Evolutionary conservation across 1,140 invertebrate species (phyloP).

Genomic region (Zaprionus ornatus): DNA sequence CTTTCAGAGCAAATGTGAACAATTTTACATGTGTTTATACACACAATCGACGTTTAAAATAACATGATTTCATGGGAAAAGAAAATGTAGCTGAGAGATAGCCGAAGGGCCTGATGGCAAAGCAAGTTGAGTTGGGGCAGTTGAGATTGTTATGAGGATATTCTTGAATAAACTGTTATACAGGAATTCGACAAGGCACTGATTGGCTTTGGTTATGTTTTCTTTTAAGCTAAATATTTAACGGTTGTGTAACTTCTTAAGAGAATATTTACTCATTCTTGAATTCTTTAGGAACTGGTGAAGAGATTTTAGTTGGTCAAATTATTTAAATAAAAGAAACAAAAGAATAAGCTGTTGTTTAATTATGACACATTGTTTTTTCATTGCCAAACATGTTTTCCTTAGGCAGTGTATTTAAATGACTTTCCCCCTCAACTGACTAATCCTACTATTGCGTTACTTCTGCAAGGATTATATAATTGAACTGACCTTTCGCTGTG

Average conservation of each 20-base stretch:
- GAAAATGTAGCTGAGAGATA: not conserved
- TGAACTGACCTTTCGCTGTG: not conserved
- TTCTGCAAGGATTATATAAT: not conserved
- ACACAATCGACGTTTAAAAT: not conserved
- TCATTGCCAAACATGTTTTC: too few relatives aligned
- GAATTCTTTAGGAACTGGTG: too few relatives aligned
- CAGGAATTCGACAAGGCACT: not conserved
- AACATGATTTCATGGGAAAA: not conserved
- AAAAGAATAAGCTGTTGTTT: too few relatives aligned
- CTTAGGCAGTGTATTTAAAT: too few relatives aligned
- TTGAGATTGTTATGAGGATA: not conserved
- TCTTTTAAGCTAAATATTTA: not conserved
- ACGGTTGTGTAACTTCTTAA: too few relatives aligned
- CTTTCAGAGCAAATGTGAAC: slow-evolving; percentile 5
- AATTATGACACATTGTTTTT: too few relatives aligned
- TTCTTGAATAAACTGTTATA: not conserved
- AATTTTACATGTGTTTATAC: slow-evolving; percentile 14
- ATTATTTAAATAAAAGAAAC: too few relatives aligned
- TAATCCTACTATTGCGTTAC: too few relatives aligned
- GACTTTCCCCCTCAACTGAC: too few relatives aligned
- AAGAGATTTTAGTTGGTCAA: too few relatives aligned
- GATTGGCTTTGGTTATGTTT: not conserved
- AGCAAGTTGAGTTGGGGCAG: not conserved
- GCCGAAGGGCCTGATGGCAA: not conserved
- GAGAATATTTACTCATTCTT: too few relatives aligned